These are phyloP conservation scores for Cyclopterus lumpus DNA, from an alignment of 2,797 vertebrate species.

Conservation along the genomic window DNA sequence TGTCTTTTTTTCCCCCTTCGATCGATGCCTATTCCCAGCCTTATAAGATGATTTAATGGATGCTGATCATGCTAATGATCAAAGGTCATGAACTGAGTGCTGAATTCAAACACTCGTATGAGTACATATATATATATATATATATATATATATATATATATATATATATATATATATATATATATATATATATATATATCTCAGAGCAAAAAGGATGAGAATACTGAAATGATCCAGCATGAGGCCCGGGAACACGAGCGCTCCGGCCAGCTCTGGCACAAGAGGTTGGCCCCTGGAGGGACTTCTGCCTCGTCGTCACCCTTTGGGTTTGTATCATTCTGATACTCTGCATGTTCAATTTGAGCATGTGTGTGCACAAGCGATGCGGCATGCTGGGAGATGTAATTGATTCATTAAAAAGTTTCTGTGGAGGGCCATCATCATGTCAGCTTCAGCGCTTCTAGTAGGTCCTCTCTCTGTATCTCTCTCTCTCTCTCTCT, in stretches of 20 bases:
- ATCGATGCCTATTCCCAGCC: no score
- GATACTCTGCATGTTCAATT: neutral
- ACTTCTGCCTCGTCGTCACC: neutral
- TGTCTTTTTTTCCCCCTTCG: no score
- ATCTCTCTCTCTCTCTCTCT: neutral
- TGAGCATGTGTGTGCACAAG: neutral
- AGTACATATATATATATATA: no score
- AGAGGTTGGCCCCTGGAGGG: neutral
- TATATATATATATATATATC: no score
- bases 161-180: no score
- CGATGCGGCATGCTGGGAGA: neutral
- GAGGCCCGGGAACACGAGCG: no score
- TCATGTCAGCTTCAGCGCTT: conserved; percentile 55
- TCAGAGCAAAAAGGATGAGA: neutral
- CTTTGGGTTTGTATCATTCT: neutral
- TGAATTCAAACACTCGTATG: neutral
- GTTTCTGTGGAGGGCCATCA: conserved; percentile 45
- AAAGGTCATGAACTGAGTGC: no score
- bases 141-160: no score
- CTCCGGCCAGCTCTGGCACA: neutral
- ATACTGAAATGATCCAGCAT: neutral
- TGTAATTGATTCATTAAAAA: conserved; percentile 40
- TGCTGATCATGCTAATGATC: no score
- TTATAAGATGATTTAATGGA: no score
- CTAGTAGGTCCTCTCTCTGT: conserved; percentile 41